A percentile compares a stretch with the other conserved stretches of the same genome.
Conservation (phyloP, 2,888 invertebrate genomes). For the Phaonia tiefii region DNA sequence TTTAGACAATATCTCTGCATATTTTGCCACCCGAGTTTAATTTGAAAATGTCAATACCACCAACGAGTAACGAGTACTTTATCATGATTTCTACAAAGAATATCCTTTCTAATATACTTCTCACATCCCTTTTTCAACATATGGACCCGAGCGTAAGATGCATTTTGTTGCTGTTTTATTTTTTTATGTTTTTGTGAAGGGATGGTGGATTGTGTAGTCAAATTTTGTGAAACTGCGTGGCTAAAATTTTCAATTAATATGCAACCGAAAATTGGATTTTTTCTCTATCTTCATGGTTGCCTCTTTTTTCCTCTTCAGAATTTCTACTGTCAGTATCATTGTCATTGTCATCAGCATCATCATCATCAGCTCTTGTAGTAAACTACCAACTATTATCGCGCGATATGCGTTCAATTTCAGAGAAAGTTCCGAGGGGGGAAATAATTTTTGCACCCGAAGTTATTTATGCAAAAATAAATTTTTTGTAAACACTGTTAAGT, state of each 20-base stretch:
- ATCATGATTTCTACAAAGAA: slow-evolving; percentile 18
- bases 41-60: slow-evolving; percentile 41
- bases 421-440: slow-evolving; percentile 6
- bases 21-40: slow-evolving; percentile 9
- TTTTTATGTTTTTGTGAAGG: no score
- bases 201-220: background rate
- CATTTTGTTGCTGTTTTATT: background rate
- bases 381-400: slow-evolving; percentile 20
- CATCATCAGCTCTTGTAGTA: background rate
- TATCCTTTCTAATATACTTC: slow-evolving; percentile 15
- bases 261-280: slow-evolving; percentile 62
- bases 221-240: slow-evolving; percentile 55
- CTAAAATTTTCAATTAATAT: slow-evolving; percentile 67
- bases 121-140: background rate
- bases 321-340: slow-evolving; percentile 27
- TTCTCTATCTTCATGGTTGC: background rate
- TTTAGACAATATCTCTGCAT: background rate
- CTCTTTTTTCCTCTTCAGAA: background rate
- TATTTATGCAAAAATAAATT: no score
- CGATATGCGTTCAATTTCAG: background rate
- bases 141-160: background rate
- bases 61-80: slow-evolving; percentile 22
- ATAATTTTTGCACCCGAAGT: no score
- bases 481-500: no score
- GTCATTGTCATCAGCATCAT: background rate